These are phyloP conservation scores for Clavelina lepadiformis DNA, from an alignment of 23 tunicate genomes.

Conservation along the genomic window DNA sequence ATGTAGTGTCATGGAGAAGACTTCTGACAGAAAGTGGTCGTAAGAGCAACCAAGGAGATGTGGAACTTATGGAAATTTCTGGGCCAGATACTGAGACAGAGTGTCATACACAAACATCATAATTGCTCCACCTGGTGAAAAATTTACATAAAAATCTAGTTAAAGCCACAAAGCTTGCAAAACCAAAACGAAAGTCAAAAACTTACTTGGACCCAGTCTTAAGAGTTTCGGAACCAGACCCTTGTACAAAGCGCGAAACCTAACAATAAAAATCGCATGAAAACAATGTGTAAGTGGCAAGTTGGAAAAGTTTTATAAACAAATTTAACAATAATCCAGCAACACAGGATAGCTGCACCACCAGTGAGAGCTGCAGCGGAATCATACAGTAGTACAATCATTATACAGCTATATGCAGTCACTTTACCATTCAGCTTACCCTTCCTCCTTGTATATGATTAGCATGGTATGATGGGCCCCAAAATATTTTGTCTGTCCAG, in stretches of 20 bases:
- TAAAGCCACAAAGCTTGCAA: background rate
- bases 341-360: too few species aligned
- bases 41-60: too few species aligned
- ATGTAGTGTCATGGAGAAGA: too few species aligned
- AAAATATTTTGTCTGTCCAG: constrained; percentile 74
- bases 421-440: constrained; percentile 27
- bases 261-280: constrained; percentile 33
- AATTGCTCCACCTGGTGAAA: constrained; percentile 86
- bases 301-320: too few species aligned
- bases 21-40: too few species aligned
- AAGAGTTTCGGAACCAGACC: constrained; percentile 86
- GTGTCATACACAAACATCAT: constrained; percentile 94
- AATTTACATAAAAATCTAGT: background rate
- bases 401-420: too few species aligned
- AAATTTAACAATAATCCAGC: too few species aligned
- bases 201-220: constrained; percentile 96
- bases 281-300: too few species aligned
- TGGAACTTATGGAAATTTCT: constrained; percentile 67
- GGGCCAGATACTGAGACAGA: constrained; percentile 61
- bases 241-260: constrained; percentile 79
- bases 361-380: too few species aligned
- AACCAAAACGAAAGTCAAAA: background rate
- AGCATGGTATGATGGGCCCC: constrained; percentile 72
- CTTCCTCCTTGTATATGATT: constrained; percentile 76
- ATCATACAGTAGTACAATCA: too few species aligned